phyloP scores from a whole-genome alignment of 2,797 vertebrate species.

The Sylvia borin region DNA sequence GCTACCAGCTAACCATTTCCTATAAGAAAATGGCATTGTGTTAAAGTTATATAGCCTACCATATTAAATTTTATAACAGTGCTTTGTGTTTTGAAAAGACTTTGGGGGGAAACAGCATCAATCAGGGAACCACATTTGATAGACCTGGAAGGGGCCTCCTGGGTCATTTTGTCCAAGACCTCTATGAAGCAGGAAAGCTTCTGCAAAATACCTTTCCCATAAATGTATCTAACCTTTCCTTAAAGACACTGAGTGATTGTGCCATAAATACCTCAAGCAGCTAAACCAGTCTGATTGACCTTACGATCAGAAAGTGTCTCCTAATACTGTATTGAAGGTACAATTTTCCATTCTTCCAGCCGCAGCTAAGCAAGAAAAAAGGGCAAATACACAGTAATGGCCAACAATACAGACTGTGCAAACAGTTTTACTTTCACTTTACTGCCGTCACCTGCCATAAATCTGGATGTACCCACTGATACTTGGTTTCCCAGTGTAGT shows the following conservation, averaged over 20 bases:
- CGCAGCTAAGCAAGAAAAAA: constrained; percentile 67
- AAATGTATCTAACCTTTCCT: constrained; percentile 69
- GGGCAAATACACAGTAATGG: constrained; percentile 63
- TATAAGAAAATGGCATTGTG: constrained; percentile 45
- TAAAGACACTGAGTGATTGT: constrained; percentile 66
- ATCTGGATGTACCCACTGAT: constrained; percentile 41
- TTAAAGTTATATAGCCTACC: constrained; percentile 65
- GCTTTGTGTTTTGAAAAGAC: constrained; percentile 66
- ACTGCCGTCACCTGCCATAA: constrained; percentile 46
- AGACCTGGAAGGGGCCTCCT: constrained; percentile 57
- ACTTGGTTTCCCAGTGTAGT: constrained; percentile 4
- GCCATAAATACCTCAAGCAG: constrained; percentile 59
- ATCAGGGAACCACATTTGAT: constrained; percentile 49
- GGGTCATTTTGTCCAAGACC: constrained; percentile 66
- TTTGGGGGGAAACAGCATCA: constrained; percentile 42
- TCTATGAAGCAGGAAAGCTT: constrained; percentile 57
- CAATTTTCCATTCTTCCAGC: constrained; percentile 60
- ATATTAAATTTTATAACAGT: constrained; percentile 67
- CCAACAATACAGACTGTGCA: constrained; percentile 28
- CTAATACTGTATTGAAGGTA: constrained; percentile 50
- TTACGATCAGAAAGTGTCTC: constrained; percentile 48
- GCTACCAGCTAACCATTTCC: constrained; percentile 31
- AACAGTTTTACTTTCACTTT: constrained; percentile 57
- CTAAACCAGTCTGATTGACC: constrained; percentile 69
- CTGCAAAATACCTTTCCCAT: constrained; percentile 52